Conservation (phyloP, 2,113 vertebrate genomes). For the Mandrillus leucophaeus region DNA sequence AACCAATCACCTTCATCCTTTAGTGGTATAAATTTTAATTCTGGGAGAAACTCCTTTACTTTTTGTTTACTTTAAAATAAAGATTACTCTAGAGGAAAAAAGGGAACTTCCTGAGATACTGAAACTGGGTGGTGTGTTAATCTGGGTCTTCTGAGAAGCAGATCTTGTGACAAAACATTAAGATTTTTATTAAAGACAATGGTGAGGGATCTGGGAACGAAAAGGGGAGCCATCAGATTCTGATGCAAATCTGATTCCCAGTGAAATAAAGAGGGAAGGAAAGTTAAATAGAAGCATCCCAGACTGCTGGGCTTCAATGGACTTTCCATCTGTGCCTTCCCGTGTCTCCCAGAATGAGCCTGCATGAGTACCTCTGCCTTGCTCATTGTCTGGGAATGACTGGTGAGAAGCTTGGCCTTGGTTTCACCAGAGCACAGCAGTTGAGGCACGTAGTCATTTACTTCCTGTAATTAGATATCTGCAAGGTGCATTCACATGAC, state of each 20-base stretch:
- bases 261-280: neutral
- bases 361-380: neutral
- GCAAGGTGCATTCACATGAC: neutral
- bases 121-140: neutral
- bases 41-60: neutral
- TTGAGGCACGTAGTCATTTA: neutral
- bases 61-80: conserved; percentile 40
- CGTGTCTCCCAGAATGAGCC: neutral
- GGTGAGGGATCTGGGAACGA: neutral
- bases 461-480: neutral
- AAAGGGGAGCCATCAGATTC: neutral
- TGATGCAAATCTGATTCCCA: neutral
- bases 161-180: neutral
- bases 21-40: conserved; percentile 44
- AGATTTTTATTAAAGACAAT: conserved; percentile 26
- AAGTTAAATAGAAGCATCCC: neutral
- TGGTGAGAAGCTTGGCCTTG: neutral
- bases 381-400: neutral
- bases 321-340: neutral
- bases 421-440: neutral
- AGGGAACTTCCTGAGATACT: conserved; percentile 6
- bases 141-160: conserved; percentile 10
- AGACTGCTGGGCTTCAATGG: neutral
- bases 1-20: neutral
- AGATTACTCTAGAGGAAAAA: neutral